These are phyloP conservation scores for Bellardia pandia DNA, from an alignment of 2,888 invertebrate species.

Conservation along the genomic window DNA sequence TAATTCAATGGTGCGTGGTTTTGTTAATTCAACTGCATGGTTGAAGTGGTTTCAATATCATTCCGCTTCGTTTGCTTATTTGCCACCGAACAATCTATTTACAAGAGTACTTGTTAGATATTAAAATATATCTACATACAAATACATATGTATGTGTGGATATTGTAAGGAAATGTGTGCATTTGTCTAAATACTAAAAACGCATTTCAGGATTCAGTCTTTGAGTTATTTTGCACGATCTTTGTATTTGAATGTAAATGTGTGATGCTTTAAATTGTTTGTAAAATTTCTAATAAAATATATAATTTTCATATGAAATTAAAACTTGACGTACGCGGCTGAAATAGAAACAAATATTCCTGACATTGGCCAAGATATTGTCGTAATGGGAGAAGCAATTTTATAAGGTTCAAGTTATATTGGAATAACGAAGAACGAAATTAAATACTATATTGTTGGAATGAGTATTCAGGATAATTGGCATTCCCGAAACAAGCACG, in stretches of 20 bases:
- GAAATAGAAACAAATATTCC: no score
- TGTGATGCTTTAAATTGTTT: slow-evolving; percentile 37
- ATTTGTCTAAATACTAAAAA: neutral
- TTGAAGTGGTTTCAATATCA: slow-evolving; percentile 71
- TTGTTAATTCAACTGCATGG: slow-evolving; percentile 65
- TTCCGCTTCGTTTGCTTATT: slow-evolving; percentile 67
- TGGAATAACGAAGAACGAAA: no score
- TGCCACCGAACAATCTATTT: slow-evolving; percentile 28
- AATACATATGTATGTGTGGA: no score
- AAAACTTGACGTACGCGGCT: no score
- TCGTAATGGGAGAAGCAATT: no score
- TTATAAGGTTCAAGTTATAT: no score
- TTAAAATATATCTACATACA: neutral
- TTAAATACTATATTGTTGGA: no score
- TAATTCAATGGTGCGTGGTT: slow-evolving; percentile 60
- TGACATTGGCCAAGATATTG: no score
- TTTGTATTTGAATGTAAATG: slow-evolving; percentile 11
- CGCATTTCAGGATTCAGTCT: neutral
- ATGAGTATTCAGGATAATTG: no score
- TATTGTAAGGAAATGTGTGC: no score
- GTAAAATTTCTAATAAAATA: slow-evolving; percentile 30
- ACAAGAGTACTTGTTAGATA: neutral
- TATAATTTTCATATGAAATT: neutral
- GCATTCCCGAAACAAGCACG: no score
- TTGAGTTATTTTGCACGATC: neutral